These are phyloP conservation scores for Brachionus angularis DNA, from an alignment of 1,140 invertebrate species.

Conservation along the genomic window DNA sequence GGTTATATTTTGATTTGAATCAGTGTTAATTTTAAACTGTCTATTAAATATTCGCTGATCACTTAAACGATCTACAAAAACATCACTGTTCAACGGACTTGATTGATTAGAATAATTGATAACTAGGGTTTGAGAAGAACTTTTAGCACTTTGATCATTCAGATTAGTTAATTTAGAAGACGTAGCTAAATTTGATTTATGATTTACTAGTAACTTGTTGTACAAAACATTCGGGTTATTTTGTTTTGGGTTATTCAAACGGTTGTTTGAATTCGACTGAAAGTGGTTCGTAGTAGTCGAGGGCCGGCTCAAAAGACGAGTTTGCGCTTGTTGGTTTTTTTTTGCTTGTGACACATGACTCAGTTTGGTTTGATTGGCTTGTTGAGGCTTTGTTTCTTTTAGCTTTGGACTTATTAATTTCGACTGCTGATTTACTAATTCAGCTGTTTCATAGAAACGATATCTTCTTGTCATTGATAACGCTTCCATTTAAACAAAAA, in stretches of 20 bases:
- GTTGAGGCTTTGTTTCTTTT: constrained; percentile 9
- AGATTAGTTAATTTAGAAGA: too few relatives aligned
- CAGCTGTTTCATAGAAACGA: constrained; percentile 1
- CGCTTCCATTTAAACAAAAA: constrained; percentile 32
- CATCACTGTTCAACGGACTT: constrained; percentile 25
- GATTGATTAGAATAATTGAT: constrained; percentile 18
- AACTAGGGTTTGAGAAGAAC: background rate
- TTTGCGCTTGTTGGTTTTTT: background rate
- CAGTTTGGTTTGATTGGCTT: background rate
- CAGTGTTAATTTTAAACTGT: constrained; percentile 24
- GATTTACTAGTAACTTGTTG: background rate
- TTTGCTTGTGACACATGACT: background rate
- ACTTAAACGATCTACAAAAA: constrained; percentile 35
- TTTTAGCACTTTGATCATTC: background rate
- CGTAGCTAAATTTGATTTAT: too few relatives aligned
- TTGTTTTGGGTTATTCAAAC: constrained; percentile 10
- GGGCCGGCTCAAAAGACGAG: background rate
- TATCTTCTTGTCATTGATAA: constrained; percentile 29
- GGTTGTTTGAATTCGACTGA: background rate
- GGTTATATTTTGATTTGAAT: too few relatives aligned
- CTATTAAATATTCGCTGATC: constrained; percentile 40
- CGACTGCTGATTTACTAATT: background rate
- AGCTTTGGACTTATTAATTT: background rate
- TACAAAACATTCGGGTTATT: constrained; percentile 19
- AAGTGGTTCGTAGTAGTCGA: constrained; percentile 9